These are phyloP conservation scores for Cheiracanthium punctorium DNA, from an alignment of 2,888 invertebrate genomes.

Conservation along the genomic window DNA sequence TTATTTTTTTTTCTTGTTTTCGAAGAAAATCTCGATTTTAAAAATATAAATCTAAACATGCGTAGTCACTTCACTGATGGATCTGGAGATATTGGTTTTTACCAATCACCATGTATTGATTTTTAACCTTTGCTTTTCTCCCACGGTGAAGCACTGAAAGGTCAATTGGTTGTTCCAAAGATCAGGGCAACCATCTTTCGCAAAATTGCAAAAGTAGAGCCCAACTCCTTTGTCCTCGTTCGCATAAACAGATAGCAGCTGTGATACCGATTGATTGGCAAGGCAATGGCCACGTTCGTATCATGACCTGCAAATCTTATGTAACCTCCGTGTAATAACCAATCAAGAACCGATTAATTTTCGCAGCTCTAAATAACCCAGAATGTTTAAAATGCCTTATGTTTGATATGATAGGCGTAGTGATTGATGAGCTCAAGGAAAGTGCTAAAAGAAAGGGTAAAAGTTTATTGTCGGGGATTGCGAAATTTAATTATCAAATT, in stretches of 20 bases:
- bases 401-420: not conserved
- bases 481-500: too few relatives aligned
- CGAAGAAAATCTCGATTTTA: too few relatives aligned
- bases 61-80: slow-evolving; percentile 1
- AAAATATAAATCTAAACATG: not conserved
- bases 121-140: slow-evolving; percentile 36
- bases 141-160: slow-evolving; percentile 25
- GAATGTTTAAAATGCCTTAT: not conserved
- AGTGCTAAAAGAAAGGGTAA: not conserved
- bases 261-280: slow-evolving; percentile 45
- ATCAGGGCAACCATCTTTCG: slow-evolving; percentile 38
- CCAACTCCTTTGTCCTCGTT: slow-evolving; percentile 14
- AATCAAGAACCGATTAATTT: not conserved
- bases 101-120: slow-evolving; percentile 36
- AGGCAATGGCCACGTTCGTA: not conserved
- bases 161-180: slow-evolving; percentile 48
- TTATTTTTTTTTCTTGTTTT: too few relatives aligned
- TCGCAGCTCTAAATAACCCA: not conserved
- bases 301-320: not conserved
- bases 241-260: slow-evolving; percentile 53
- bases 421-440: not conserved
- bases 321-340: not conserved
- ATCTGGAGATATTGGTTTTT: not conserved
- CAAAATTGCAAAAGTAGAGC: slow-evolving; percentile 14
- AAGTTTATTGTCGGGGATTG: too few relatives aligned